These are phyloP conservation scores for Sibirionetta formosa DNA, from an alignment of 2,797 vertebrate species.

Conservation along the genomic window DNA sequence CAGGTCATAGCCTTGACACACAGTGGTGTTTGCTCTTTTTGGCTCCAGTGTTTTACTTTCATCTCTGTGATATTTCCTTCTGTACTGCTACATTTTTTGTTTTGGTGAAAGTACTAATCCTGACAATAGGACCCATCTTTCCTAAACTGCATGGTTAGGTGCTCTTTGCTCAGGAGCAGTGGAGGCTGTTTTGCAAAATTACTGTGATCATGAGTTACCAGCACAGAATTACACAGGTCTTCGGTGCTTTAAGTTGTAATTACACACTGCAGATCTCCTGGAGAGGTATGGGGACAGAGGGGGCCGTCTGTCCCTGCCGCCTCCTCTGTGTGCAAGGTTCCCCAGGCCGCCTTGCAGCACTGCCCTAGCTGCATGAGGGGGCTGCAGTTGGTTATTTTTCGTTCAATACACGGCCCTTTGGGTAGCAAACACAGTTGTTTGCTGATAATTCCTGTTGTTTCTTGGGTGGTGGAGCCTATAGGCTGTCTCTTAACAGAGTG, in stretches of 20 bases:
- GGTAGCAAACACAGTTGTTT: background rate
- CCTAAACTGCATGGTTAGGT: background rate
- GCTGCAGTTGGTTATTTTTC: background rate
- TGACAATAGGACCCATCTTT: background rate
- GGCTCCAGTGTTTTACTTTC: slow-evolving; percentile 6
- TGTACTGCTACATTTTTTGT: background rate
- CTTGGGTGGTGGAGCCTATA: background rate
- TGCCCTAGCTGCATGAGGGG: no score
- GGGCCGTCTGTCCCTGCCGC: background rate
- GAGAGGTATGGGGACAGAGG: background rate
- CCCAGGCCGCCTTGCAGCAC: rapidly evolving
- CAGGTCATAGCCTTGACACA: background rate
- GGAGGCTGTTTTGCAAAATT: background rate
- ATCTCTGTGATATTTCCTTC: slow-evolving; percentile 9
- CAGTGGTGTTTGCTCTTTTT: slow-evolving; percentile 2
- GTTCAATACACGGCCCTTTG: rapidly evolving
- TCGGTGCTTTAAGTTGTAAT: background rate
- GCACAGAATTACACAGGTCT: background rate
- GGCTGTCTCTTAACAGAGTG: background rate
- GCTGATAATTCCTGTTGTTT: background rate
- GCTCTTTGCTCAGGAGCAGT: background rate
- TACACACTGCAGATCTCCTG: background rate
- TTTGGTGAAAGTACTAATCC: background rate
- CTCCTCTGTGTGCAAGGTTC: background rate
- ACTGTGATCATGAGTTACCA: background rate